These are phyloP conservation scores for Thereva unica DNA, from an alignment of 2,888 invertebrate species.

Conservation along the genomic window DNA sequence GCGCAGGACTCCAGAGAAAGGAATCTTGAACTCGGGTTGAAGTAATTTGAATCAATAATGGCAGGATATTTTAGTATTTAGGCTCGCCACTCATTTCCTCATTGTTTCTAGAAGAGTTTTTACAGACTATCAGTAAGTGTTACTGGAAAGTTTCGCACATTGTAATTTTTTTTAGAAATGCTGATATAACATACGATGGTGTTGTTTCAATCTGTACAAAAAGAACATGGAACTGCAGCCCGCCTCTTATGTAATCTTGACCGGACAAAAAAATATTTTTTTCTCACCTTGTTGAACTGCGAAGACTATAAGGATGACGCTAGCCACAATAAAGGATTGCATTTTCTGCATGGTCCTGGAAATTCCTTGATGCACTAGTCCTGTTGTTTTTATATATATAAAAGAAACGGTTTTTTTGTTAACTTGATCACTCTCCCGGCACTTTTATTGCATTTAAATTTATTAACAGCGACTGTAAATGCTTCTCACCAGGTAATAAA, in stretches of 20 bases:
- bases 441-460: slow-evolving; percentile 4
- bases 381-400: not conserved
- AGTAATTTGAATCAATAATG: no score
- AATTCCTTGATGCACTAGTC: not conserved
- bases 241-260: slow-evolving; percentile 32
- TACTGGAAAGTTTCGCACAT: no score
- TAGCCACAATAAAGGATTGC: slow-evolving; percentile 55
- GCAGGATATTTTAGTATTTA: no score
- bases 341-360: slow-evolving; percentile 44
- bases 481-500: not conserved
- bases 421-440: not conserved
- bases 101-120: no score
- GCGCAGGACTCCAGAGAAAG: no score
- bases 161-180: no score
- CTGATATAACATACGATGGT: no score
- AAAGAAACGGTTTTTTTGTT: not conserved
- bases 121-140: no score
- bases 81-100: no score
- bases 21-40: no score
- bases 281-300: slow-evolving; percentile 59
- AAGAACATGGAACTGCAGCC: not conserved
- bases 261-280: slow-evolving; percentile 49
- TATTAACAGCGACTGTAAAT: not conserved
- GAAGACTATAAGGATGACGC: slow-evolving; percentile 55
- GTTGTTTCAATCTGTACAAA: no score